Conservation (phyloP, 2,888 invertebrate species). For the Ichneumoninae sp. region DNA sequence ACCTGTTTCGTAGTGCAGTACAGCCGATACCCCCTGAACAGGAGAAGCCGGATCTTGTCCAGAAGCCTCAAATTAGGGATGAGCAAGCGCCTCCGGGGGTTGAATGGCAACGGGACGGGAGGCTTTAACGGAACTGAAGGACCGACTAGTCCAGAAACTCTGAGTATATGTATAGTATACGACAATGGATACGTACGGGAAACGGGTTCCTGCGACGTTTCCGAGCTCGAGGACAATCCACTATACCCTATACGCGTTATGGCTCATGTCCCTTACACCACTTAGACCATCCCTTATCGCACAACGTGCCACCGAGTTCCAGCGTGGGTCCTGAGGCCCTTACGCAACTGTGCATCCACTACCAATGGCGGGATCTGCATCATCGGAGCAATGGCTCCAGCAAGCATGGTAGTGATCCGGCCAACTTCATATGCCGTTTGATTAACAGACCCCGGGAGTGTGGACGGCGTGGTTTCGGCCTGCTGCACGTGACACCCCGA, state of each 20-base stretch:
- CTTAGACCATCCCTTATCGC: slow-evolving; percentile 57
- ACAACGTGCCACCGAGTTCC: slow-evolving; percentile 7
- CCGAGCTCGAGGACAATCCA: slow-evolving; percentile 44
- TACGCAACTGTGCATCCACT: slow-evolving; percentile 14
- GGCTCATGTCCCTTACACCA: slow-evolving; percentile 59
- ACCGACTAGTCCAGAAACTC: slow-evolving; percentile 34
- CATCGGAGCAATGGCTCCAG: slow-evolving; percentile 38
- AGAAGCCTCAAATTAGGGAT: slow-evolving; percentile 65
- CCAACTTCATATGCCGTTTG: slow-evolving; percentile 75
- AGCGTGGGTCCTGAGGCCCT: slow-evolving; percentile 23
- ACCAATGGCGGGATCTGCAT: slow-evolving; percentile 40
- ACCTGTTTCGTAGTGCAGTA: slow-evolving; percentile 17
- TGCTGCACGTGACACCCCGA: slow-evolving; percentile 79
- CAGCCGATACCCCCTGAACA: slow-evolving; percentile 26
- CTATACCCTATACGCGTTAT: slow-evolving; percentile 28
- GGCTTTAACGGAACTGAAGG: slow-evolving; percentile 12
- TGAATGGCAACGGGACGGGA: slow-evolving; percentile 34
- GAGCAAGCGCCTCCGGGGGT: slow-evolving; percentile 52
- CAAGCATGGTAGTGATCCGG: slow-evolving; percentile 16
- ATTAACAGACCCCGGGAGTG: slow-evolving; percentile 79
- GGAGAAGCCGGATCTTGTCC: slow-evolving; percentile 56
- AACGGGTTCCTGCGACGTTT: slow-evolving; percentile 60
- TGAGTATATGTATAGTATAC: slow-evolving; percentile 34
- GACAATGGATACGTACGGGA: slow-evolving; percentile 67
- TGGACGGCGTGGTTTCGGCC: slow-evolving; percentile 77